A percentile compares a stretch with the other conserved stretches of the same genome.
Evolutionary conservation across 2,888 invertebrate species (phyloP).

Genomic region (Ferdinandea cuprea): DNA sequence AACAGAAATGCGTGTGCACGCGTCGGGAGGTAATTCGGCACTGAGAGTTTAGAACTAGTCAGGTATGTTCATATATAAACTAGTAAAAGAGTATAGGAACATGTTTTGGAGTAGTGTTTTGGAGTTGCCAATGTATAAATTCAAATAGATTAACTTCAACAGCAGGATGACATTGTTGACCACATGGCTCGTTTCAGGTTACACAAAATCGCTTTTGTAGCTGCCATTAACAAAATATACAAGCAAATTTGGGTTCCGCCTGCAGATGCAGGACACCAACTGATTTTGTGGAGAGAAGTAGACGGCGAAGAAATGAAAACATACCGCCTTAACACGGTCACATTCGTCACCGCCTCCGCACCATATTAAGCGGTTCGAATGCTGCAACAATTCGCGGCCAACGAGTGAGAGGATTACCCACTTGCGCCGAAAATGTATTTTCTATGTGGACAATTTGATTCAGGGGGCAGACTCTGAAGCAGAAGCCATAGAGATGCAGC

Average conservation of each 20-base stretch:
- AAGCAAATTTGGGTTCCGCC: slow-evolving; percentile 14
- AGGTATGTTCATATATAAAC: too few species aligned
- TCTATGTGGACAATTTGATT: slow-evolving; percentile 6
- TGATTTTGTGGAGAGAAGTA: neutral
- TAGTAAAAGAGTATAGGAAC: too few species aligned
- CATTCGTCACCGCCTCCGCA: too few species aligned
- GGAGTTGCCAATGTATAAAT: too few species aligned
- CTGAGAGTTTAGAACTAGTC: too few species aligned
- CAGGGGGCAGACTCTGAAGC: slow-evolving; percentile 14
- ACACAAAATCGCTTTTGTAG: neutral
- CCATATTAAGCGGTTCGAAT: slow-evolving; percentile 21
- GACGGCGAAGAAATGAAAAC: neutral
- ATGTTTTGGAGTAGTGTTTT: too few species aligned
- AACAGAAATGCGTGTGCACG: too few species aligned
- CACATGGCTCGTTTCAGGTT: neutral
- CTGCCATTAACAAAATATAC: slow-evolving; percentile 21
- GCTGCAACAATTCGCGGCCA: slow-evolving; percentile 13
- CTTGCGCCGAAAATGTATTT: slow-evolving; percentile 4
- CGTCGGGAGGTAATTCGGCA: too few species aligned
- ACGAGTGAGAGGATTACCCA: slow-evolving; percentile 3
- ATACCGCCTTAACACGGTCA: too few species aligned
- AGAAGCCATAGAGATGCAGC: slow-evolving; percentile 13
- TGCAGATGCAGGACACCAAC: neutral
- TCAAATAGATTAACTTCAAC: too few species aligned
- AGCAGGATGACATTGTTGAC: slow-evolving; percentile 17